Percentiles rank a stretch among this genome's conserved stretches.
phyloP scores from a whole-genome alignment of 2,888 invertebrate genomes.

The Acronicta alni region DNA sequence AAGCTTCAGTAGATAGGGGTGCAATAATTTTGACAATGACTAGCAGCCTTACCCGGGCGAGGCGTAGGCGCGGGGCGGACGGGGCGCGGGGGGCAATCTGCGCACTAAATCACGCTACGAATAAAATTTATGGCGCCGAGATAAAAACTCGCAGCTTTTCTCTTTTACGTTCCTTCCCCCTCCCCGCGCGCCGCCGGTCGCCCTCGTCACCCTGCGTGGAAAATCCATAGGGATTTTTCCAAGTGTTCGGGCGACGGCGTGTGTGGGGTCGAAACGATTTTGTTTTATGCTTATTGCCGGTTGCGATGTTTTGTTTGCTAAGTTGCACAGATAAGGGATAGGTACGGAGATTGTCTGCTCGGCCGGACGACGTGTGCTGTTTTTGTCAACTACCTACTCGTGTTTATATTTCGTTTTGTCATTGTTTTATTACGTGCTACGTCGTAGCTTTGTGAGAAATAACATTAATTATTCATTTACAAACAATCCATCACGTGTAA shows the following conservation, averaged over 20 bases:
- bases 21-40: conserved; percentile 90
- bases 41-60: conserved; percentile 88
- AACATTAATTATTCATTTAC: conserved; percentile 59
- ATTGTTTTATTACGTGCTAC: conserved; percentile 56
- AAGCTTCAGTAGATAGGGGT: conserved; percentile 89
- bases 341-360: conserved; percentile 79
- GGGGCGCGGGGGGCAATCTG: conserved; percentile 87
- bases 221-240: conserved; percentile 90
- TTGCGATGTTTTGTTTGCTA: conserved; percentile 88
- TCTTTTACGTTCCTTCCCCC: conserved; percentile 89
- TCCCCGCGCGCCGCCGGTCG: conserved; percentile 60
- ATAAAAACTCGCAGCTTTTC: conserved; percentile 91
- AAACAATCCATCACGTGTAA: conserved; percentile 58
- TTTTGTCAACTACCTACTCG: conserved; percentile 56
- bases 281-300: conserved; percentile 89
- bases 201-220: conserved; percentile 77
- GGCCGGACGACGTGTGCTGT: conserved; percentile 67
- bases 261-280: conserved; percentile 88
- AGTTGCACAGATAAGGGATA: conserved; percentile 85
- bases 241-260: conserved; percentile 87
- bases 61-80: conserved; percentile 84
- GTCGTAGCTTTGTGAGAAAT: conserved; percentile 47
- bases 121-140: conserved; percentile 90
- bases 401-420: conserved; percentile 52
- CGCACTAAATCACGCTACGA: conserved; percentile 90